Base-by-base conservation (phyloP, 2,888 invertebrate species). In the Periphyllus acericola region DNA sequence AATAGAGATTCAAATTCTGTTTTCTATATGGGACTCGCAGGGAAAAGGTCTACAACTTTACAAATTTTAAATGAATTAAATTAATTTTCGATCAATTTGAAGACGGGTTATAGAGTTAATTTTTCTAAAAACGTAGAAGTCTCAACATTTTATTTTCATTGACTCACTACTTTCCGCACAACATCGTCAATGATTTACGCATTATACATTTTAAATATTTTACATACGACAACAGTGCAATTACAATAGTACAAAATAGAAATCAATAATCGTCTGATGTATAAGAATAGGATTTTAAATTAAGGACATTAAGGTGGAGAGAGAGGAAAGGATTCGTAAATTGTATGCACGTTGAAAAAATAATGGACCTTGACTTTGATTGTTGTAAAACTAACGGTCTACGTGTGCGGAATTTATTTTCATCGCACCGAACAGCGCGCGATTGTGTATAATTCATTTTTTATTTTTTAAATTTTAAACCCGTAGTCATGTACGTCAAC, bases 301-400 rank as follows among this genome's bases (percentile, higher is more conserved):
- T 29, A 68, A n/a, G 68, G 29, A 68, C 11, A 68, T n/a, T 11
- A n/a, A 1, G 68, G 8, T 9, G n/a, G 55, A 60, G 60, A 25
- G 25, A 25, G 60, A 60, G 25, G 60, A 3, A 19, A 60, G 17
- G 3, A 68, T 68, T 8, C 29, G 29, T 29, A 60, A n/a, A 80
- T 8, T n/a, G 60, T 80, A 60, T 80, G n/a, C 36, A 52, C 52
- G 34, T 60, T 21, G 29, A 29, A 14, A 60, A 76, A 76, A 84
- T 74, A 55, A 40, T 46, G 14, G 32, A 68, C 84, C 84, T 84
- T 84, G 84, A 84, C 76, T 84, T 76, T 76, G 84, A 76, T 83
- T 32, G 76, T 34, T 66, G 3, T 25, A 66, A 46, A 76, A 32
- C 75, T 46, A 84, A 84, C 76, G n/a, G 46, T 34, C 46, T 76